Evolutionary conservation across 1,140 invertebrate genomes (phyloP), one percentile per base, ranked within the genome.

Genomic region (Atta cephalotes): DNA sequence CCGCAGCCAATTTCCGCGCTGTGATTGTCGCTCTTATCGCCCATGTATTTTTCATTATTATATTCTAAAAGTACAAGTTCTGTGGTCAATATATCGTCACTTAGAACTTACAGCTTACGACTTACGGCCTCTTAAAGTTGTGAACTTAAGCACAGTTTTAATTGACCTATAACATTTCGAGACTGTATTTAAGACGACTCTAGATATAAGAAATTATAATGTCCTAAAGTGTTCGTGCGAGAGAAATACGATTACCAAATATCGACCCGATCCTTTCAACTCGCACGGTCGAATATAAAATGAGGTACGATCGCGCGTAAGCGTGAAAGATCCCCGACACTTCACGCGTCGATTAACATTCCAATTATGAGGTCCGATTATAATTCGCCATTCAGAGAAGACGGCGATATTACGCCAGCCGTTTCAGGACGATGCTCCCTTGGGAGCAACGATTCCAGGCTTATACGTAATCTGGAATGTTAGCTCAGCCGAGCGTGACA

Each of bases 401-500:
- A 35, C 28, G 35, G n/a, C 62, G 58, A 25, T 70, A 14, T 68
- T 76, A 39, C 65, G 25, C 65, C n/a, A 78, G 51, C 51, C 60
- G 49, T 39, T 21, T 85, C 84, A 53, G 76, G 84, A 68, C 84
- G 84, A 79, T 85, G 72, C 84, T 77, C 84, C 76, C 84, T 79
- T 53, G n/a, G 91, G 90, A 90, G 91, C 91, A 91, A 91, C 87
- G 90, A 90, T 92, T 89, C 87, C 89, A 90, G 21, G 91, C 88
- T 91, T 45, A 45, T 45, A 90, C 92, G 91, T 93, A 93, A 93
- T 93, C 92, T 91, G 93, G 92, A 93, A 92, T 93, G 92, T 92
- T 86, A 91, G 90, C 88, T 93, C 91, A 93, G 92, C 92, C 89
- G 89, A 93, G 92, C 92, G 92, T 93, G 90, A 92, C 93, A 92